These are phyloP conservation scores for Rhinoderma darwinii DNA, from an alignment of 2,113 vertebrate genomes.

Conservation along the genomic window DNA sequence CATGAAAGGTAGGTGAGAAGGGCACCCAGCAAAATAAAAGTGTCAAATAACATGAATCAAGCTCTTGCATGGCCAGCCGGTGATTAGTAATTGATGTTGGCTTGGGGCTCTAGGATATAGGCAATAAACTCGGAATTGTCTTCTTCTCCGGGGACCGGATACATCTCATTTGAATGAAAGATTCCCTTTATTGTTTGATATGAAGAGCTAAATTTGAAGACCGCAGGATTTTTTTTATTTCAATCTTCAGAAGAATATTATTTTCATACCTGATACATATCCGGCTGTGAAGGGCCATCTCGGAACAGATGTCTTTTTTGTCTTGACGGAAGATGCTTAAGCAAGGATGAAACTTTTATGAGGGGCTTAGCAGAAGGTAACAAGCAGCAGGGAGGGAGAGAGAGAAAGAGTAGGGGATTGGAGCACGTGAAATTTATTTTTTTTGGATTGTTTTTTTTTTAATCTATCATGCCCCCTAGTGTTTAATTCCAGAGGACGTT, in stretches of 20 bases:
- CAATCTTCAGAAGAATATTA: slow-evolving; percentile 33
- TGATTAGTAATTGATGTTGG: slow-evolving; percentile 14
- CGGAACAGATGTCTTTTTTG: slow-evolving; percentile 46
- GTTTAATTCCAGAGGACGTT: slow-evolving; percentile 3
- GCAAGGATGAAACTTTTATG: slow-evolving; percentile 42
- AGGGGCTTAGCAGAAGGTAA: slow-evolving; percentile 30
- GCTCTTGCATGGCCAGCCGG: background rate
- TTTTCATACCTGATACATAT: slow-evolving; percentile 41
- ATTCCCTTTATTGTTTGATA: slow-evolving; percentile 27
- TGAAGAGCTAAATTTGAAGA: slow-evolving; percentile 29
- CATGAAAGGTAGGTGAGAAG: slow-evolving; percentile 45
- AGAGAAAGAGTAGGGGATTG: background rate
- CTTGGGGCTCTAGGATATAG: background rate
- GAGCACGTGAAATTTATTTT: background rate
- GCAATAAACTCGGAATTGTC: background rate
- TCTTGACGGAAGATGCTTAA: slow-evolving; percentile 26
- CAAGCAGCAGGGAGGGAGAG: background rate
- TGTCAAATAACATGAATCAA: background rate
- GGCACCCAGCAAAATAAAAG: slow-evolving; percentile 38
- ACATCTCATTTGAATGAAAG: slow-evolving; percentile 35
- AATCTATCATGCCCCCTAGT: background rate
- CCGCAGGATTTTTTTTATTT: background rate
- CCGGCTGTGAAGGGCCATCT: slow-evolving; percentile 40
- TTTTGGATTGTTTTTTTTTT: background rate
- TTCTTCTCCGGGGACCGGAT: background rate